Evolutionary conservation across 2,113 vertebrate genomes (phyloP), one percentile per base, ranked within the genome.

Genomic region (Lasiurus borealis): DNA sequence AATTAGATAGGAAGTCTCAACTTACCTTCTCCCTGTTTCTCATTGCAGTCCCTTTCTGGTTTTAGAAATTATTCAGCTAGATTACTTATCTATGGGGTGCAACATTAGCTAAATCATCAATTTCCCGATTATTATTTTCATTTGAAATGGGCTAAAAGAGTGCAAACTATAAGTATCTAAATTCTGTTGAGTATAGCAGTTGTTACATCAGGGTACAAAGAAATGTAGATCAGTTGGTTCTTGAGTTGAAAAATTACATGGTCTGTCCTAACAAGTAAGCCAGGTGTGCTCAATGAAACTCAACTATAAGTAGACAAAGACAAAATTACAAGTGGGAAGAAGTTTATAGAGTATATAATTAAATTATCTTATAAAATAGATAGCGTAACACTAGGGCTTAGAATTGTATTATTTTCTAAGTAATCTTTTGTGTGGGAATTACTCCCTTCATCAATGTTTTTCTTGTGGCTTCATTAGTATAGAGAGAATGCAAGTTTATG

Each of bases 41-140:
- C 1, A 23, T 44, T n/a, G 34, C 12, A 34, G 66, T 16, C 34
- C 52, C 73, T 84, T 88, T 21, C 36, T 96, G 29, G 69, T 69
- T 92, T 68, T 52, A 83, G 88, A 89, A 93, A 71, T 50, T 64
- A 15, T 88, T 96, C 68, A 46, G 19, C 72, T 95, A 25, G 88
- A 93, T 95, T 89, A 75, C 40, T 91, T 75, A 90, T 69, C 94
- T 96, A 3, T 96, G 69, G 48, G 85, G 89, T 93, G 62, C 19
- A 82, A 10, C 91, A 54, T 91, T 68, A 73, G 85, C 82, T 88
- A 71, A 77, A 91, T 59, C 80, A 25, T 84, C 94, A 77, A 89
- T 66, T 83, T 98, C 50, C 52, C 46, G 94, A 82, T 80, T 87
- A 57, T 46, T 93, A 5, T 76, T 95, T 90, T 78, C 29, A 81